Percentiles rank a stretch among this genome's conserved stretches.
Evolutionary conservation across 2,888 invertebrate species (phyloP).

Genomic region (Mesodorylaimus sp.): DNA sequence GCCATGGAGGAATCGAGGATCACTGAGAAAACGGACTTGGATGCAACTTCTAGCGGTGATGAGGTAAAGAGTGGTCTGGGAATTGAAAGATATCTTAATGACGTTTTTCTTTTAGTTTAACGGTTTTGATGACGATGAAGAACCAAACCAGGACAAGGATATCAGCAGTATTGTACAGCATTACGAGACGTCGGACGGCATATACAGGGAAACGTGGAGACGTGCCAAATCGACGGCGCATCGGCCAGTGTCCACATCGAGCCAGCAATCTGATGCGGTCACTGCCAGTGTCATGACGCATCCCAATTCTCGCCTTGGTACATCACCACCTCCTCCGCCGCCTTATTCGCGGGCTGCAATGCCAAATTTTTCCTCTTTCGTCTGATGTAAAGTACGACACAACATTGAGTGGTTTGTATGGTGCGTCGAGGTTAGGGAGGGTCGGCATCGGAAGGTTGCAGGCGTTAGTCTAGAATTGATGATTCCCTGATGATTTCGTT

Average conservation of each 20-base stretch:
- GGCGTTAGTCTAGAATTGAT: no score
- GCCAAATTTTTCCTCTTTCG: background rate
- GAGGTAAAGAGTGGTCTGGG: no score
- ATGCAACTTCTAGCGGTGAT: no score
- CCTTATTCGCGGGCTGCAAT: background rate
- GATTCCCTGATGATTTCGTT: no score
- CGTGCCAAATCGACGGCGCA: constrained; percentile 3
- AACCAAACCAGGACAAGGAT: background rate
- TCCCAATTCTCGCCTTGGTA: background rate
- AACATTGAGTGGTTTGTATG: no score
- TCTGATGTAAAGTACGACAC: background rate
- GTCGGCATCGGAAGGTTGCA: no score
- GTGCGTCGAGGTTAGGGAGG: no score
- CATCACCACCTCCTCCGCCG: background rate
- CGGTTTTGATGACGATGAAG: no score
- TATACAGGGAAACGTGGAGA: constrained; percentile 10
- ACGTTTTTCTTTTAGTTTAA: no score
- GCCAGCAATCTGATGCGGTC: background rate
- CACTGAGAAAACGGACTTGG: no score
- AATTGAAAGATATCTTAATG: no score
- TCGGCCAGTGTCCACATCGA: background rate
- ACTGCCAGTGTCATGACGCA: background rate
- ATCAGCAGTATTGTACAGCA: constrained; percentile 7
- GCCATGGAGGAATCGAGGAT: no score
- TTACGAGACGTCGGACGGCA: constrained; percentile 6